Evolutionary conservation across 1,140 invertebrate species (phyloP).

Genomic region (Ceratina japonica): DNA sequence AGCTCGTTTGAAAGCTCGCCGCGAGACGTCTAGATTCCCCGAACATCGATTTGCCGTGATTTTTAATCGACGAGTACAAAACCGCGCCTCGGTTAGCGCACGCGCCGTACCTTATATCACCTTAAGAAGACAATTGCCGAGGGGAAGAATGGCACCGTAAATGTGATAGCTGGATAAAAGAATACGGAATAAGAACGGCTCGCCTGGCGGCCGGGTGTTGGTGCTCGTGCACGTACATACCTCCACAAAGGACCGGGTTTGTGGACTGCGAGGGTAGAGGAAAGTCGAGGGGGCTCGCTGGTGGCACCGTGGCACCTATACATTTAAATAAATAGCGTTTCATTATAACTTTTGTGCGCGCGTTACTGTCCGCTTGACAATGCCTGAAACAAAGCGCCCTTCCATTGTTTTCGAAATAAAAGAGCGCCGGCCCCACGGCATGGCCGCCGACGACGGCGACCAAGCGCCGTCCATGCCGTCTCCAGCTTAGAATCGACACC

Average conservation of each 20-base stretch:
- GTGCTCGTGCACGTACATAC: conserved; percentile 24
- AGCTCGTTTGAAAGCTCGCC: neutral
- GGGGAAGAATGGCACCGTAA: conserved; percentile 70
- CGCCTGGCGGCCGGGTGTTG: conserved; percentile 28
- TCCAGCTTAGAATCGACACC: conserved; percentile 27
- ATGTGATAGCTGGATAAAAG: conserved; percentile 72
- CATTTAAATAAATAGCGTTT: conserved; percentile 79
- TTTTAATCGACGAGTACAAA: conserved; percentile 38
- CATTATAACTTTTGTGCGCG: conserved; percentile 78
- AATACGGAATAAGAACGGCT: conserved; percentile 73
- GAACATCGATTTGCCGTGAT: conserved; percentile 38
- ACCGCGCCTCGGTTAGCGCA: conserved; percentile 32
- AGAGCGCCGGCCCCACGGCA: conserved; percentile 72
- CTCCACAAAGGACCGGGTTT: conserved; percentile 14
- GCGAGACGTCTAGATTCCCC: neutral
- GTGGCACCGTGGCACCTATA: conserved; percentile 69
- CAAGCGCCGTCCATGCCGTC: conserved; percentile 7
- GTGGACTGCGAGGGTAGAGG: conserved; percentile 18
- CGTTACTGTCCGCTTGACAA: conserved; percentile 77
- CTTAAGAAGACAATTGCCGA: conserved; percentile 70
- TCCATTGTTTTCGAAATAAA: conserved; percentile 78
- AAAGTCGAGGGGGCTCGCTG: conserved; percentile 39
- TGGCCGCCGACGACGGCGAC: conserved; percentile 63
- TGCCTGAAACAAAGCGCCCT: conserved; percentile 76
- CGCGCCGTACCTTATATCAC: conserved; percentile 52